Evolutionary conservation across 2,797 vertebrate species (phyloP).

Genomic region (Halcyon chelicuti): DNA sequence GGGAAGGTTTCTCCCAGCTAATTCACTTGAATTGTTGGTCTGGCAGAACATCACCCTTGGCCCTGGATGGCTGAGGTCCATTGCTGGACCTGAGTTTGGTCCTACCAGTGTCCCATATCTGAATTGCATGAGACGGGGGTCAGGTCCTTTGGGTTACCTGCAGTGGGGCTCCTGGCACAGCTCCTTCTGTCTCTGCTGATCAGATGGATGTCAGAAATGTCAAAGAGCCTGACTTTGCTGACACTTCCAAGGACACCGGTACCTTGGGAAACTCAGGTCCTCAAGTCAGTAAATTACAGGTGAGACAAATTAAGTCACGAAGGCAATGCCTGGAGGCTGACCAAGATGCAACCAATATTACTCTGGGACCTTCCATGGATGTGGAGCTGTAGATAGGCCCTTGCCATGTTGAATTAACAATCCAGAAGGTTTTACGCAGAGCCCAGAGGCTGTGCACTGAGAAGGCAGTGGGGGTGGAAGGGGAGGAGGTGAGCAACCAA

Average conservation of each 20-base stretch:
- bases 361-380: background rate
- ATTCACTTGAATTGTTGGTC: background rate
- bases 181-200: background rate
- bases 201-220: background rate
- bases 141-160: background rate
- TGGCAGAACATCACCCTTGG: background rate
- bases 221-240: background rate
- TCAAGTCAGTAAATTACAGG: background rate
- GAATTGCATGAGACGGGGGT: rapidly evolving
- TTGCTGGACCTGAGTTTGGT: background rate
- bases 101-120: background rate
- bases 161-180: rapidly evolving
- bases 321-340: background rate
- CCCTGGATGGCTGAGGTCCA: background rate
- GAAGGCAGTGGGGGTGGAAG: background rate
- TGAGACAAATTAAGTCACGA: background rate
- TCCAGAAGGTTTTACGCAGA: background rate
- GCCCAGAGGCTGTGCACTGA: background rate
- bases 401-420: background rate
- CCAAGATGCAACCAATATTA: background rate
- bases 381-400: background rate
- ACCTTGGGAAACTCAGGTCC: background rate
- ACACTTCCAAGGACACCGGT: background rate
- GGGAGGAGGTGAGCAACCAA: background rate
- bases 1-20: background rate